Percentiles rank a stretch among this genome's conserved stretches.
Evolutionary conservation across 1,140 invertebrate genomes (phyloP).

Genomic region (Drosophila simulans): DNA sequence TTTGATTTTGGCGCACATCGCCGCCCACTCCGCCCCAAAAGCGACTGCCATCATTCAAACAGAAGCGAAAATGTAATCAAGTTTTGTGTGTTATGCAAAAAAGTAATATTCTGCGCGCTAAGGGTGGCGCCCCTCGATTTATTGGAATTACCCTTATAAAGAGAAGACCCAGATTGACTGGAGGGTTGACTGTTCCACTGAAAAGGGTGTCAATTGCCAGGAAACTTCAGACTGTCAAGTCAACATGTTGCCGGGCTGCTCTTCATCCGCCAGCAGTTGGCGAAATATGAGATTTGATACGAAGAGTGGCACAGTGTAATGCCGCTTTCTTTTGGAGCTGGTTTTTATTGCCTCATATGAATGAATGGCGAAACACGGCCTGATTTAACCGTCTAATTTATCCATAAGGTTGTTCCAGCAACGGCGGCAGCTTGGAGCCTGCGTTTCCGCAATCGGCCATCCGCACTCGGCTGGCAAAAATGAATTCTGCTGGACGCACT

Average conservation of each 20-base stretch:
- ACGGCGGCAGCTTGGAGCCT: constrained; percentile 11
- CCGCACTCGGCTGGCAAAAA: constrained; percentile 39
- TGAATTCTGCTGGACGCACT: constrained; percentile 5
- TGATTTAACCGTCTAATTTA: constrained; percentile 61
- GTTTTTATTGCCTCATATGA: constrained; percentile 43
- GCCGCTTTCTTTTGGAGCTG: constrained; percentile 22
- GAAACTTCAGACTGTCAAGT: constrained; percentile 70
- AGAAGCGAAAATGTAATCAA: constrained; percentile 57
- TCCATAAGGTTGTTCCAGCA: constrained; percentile 40
- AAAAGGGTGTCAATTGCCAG: constrained; percentile 82
- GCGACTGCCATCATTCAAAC: constrained; percentile 33
- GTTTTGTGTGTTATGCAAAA: constrained; percentile 66
- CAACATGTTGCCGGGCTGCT: constrained; percentile 75
- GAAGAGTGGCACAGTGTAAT: constrained; percentile 39
- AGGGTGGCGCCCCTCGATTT: constrained; percentile 50
- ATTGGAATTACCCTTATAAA: constrained; percentile 78
- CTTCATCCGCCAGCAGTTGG: constrained; percentile 49
- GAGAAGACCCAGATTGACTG: constrained; percentile 14
- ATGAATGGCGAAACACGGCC: constrained; percentile 24
- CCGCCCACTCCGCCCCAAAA: constrained; percentile 1
- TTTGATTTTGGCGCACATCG: constrained; percentile 22
- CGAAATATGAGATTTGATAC: constrained; percentile 73
- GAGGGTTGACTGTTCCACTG: constrained; percentile 57
- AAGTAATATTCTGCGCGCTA: constrained; percentile 23
- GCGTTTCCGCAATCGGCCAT: constrained; percentile 35